These are phyloP conservation scores for Sarcophaga carnaria DNA, from an alignment of 2,888 invertebrate genomes.

Conservation along the genomic window DNA sequence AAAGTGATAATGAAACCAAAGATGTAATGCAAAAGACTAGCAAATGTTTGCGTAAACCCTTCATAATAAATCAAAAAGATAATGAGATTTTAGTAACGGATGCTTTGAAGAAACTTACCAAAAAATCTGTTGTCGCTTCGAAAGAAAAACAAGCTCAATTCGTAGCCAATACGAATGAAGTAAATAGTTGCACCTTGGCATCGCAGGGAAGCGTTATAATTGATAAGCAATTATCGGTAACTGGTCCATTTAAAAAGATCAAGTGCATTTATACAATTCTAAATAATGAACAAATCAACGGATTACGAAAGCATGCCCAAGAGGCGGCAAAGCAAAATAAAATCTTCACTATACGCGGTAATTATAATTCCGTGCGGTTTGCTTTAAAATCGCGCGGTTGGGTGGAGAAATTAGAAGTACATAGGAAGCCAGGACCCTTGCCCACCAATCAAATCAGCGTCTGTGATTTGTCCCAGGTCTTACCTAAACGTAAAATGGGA, in stretches of 20 bases:
- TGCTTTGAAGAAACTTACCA: constrained; percentile 45
- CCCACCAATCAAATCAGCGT: constrained; percentile 77
- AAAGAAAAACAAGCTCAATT: constrained; percentile 50
- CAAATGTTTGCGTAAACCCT: not conserved
- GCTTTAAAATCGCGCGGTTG: constrained; percentile 88
- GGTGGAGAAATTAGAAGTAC: constrained; percentile 82
- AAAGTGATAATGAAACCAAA: constrained; percentile 11
- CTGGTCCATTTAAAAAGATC: constrained; percentile 39
- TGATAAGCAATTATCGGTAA: constrained; percentile 53
- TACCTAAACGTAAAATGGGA: constrained; percentile 80
- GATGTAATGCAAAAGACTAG: not conserved
- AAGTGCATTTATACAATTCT: constrained; percentile 58
- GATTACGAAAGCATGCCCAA: constrained; percentile 86
- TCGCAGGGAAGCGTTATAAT: constrained; percentile 55
- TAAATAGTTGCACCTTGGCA: constrained; percentile 18
- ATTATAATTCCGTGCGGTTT: constrained; percentile 87
- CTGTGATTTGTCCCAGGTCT: constrained; percentile 79
- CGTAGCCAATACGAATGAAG: constrained; percentile 30
- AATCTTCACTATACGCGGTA: constrained; percentile 88
- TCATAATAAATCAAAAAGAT: constrained; percentile 24
- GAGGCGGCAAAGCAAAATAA: constrained; percentile 86
- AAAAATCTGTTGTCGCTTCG: constrained; percentile 23
- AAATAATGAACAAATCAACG: constrained; percentile 86
- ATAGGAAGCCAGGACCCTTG: constrained; percentile 77
- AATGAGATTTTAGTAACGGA: constrained; percentile 48